Evolutionary conservation across 2,888 invertebrate species (phyloP).

Genomic region (Xanthia togata): DNA sequence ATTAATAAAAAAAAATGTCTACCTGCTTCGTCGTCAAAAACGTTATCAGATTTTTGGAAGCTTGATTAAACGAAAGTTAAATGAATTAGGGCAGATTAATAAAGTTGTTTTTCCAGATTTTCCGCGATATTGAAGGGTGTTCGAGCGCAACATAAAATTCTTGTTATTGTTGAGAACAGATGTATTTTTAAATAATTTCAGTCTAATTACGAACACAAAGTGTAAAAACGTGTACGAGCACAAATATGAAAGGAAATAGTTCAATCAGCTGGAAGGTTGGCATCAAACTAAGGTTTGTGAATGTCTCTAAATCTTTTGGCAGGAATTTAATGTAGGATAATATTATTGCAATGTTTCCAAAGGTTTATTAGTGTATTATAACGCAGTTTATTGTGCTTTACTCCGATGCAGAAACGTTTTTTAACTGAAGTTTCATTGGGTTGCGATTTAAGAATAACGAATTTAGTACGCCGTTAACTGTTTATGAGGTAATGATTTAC

Average conservation of each 20-base stretch:
- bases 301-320: constrained; percentile 36
- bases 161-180: constrained; percentile 31
- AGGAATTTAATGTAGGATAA: constrained; percentile 21
- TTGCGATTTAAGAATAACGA: constrained; percentile 49
- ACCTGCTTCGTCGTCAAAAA: constrained; percentile 35
- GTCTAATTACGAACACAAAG: constrained; percentile 36
- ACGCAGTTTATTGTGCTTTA: constrained; percentile 17
- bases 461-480: constrained; percentile 53
- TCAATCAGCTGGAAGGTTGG: constrained; percentile 14
- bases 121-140: constrained; percentile 35
- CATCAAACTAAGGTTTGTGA: constrained; percentile 15
- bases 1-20: constrained; percentile 24
- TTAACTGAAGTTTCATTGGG: constrained; percentile 38
- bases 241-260: constrained; percentile 45
- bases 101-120: constrained; percentile 47
- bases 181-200: constrained; percentile 38
- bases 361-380: constrained; percentile 21
- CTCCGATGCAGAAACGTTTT: constrained; percentile 26
- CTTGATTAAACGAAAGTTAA: constrained; percentile 54
- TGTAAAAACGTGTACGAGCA: constrained; percentile 6
- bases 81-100: constrained; percentile 41
- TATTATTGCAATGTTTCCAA: constrained; percentile 18
- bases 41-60: constrained; percentile 53
- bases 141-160: constrained; percentile 24
- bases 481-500: constrained; percentile 60